Evolutionary conservation across 2,797 vertebrate genomes (phyloP).

Genomic region (Threskiornis aethiopicus): DNA sequence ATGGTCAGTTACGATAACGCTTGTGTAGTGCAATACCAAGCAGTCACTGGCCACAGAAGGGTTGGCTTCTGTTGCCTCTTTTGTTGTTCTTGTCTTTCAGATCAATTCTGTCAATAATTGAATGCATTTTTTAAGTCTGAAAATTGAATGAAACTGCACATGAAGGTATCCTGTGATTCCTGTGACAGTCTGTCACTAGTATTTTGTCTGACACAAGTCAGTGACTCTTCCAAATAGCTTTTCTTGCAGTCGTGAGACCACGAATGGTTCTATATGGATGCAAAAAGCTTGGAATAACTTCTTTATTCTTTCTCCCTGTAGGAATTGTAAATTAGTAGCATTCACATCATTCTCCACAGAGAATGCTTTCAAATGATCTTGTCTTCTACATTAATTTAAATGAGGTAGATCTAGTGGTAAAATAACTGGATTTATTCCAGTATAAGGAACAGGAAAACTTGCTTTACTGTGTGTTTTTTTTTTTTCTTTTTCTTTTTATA

Average conservation of each 20-base stretch:
- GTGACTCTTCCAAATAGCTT: slow-evolving; percentile 63
- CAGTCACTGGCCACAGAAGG: slow-evolving; percentile 6
- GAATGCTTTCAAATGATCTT: slow-evolving; percentile 5
- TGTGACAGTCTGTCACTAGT: slow-evolving; percentile 51
- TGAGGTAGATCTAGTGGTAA: background rate
- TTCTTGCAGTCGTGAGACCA: slow-evolving; percentile 56
- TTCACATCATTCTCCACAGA: background rate
- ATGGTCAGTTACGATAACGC: slow-evolving; percentile 47
- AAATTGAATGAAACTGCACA: slow-evolving; percentile 34
- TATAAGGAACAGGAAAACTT: background rate
- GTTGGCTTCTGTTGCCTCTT: slow-evolving; percentile 43
- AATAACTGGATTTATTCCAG: slow-evolving; percentile 26
- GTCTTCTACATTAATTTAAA: slow-evolving; percentile 27
- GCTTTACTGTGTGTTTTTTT: background rate
- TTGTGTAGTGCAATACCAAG: background rate
- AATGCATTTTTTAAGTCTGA: slow-evolving; percentile 54
- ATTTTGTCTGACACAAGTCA: slow-evolving; percentile 60
- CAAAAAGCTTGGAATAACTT: slow-evolving; percentile 56
- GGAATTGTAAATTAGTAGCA: slow-evolving; percentile 43
- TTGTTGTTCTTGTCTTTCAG: slow-evolving; percentile 50
- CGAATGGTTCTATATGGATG: slow-evolving; percentile 39
- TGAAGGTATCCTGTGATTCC: slow-evolving; percentile 57
- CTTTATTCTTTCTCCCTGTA: slow-evolving; percentile 45
- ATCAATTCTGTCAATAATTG: slow-evolving; percentile 63
- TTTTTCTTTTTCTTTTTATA: background rate